phyloP scores from a whole-genome alignment of 2,113 vertebrate species.

The Gymnocephalus cernua region DNA sequence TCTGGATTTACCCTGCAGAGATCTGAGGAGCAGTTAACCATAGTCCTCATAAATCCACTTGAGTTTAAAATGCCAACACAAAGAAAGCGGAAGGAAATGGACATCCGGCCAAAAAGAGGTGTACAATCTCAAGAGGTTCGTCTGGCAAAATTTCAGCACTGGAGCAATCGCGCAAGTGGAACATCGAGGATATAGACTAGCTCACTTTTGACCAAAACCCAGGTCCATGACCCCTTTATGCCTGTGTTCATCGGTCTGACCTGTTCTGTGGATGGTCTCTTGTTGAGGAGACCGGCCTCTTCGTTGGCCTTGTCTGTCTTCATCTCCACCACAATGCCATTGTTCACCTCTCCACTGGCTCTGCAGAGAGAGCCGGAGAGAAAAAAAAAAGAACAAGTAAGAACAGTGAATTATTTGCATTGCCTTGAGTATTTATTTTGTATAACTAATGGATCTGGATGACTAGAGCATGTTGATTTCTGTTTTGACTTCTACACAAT shows the following conservation, averaged over 20 bases:
- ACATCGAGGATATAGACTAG: no score
- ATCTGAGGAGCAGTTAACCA: no score
- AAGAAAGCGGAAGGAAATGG: no score
- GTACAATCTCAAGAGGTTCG: no score
- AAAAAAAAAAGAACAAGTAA: not conserved
- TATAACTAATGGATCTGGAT: not conserved
- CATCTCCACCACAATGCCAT: slow-evolving; percentile 85
- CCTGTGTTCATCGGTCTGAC: slow-evolving; percentile 65
- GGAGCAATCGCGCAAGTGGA: no score
- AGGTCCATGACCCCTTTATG: not conserved
- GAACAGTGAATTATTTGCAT: not conserved
- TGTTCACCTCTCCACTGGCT: slow-evolving; percentile 72
- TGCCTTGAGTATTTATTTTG: not conserved
- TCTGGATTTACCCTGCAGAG: no score
- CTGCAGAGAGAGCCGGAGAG: slow-evolving; percentile 56
- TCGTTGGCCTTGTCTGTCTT: slow-evolving; percentile 86
- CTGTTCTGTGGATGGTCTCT: slow-evolving; percentile 76
- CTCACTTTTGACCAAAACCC: not conserved
- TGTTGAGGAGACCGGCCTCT: slow-evolving; percentile 83
- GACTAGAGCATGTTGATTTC: not conserved
- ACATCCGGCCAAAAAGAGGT: no score
- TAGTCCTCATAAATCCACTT: no score
- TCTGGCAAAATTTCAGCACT: no score
- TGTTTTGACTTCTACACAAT: not conserved
- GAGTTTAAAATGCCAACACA: no score